These are phyloP conservation scores for Bellardia pandia DNA, from an alignment of 2,888 invertebrate genomes.

Conservation along the genomic window DNA sequence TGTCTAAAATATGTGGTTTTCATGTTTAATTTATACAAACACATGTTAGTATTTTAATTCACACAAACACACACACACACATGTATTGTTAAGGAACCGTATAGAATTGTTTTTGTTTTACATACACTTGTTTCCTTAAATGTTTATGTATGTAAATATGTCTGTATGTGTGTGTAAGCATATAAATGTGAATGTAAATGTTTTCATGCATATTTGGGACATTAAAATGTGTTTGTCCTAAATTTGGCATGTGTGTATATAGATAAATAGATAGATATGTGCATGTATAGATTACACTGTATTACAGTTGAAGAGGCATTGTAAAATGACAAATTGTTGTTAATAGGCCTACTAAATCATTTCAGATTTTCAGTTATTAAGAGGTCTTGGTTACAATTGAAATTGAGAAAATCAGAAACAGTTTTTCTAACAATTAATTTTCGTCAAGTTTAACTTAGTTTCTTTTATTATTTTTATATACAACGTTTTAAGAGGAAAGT, in stretches of 20 bases:
- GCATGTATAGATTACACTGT: not conserved
- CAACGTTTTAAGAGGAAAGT: no score
- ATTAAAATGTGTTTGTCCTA: constrained; percentile 27
- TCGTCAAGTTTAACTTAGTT: no score
- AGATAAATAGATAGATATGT: not conserved
- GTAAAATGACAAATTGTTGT: no score
- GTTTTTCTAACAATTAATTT: no score
- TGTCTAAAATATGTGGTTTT: constrained; percentile 56
- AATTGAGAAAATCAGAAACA: no score
- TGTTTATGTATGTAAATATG: not conserved
- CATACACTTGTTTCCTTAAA: constrained; percentile 6
- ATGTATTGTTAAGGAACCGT: not conserved
- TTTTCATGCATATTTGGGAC: constrained; percentile 36
- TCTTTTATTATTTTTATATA: no score
- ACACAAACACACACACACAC: not conserved
- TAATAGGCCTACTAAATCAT: no score
- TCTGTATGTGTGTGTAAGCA: not conserved
- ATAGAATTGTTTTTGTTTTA: constrained; percentile 14
- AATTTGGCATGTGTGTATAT: constrained; percentile 5
- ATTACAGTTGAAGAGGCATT: no score
- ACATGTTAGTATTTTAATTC: constrained; percentile 58
- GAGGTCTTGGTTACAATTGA: no score
- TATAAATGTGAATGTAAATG: not conserved
- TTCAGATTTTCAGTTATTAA: no score
- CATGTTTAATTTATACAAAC: constrained; percentile 66